Percentiles rank a stretch among this genome's conserved stretches.
phyloP scores from a whole-genome alignment of 2,113 vertebrate species.

The Hemichromis elongatus region DNA sequence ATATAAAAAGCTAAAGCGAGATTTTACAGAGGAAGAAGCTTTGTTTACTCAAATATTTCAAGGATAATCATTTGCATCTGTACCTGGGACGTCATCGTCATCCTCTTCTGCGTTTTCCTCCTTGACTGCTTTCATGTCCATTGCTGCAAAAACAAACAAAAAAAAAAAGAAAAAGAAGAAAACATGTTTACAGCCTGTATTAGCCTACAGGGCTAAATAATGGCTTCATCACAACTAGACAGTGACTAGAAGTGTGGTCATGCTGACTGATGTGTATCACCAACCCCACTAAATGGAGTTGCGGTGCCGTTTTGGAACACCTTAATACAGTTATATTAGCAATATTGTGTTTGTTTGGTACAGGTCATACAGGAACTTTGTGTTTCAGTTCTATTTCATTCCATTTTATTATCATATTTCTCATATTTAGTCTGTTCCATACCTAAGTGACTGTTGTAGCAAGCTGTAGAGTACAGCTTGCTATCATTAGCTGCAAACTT shows the following conservation, averaged over 20 bases:
- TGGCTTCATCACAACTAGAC: neutral
- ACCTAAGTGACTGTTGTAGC: neutral
- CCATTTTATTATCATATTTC: neutral
- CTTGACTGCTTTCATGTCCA: conserved; percentile 92
- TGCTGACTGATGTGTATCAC: rapidly evolving
- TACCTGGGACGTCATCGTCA: conserved; percentile 98
- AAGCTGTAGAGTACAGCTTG: neutral
- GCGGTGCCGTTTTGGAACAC: neutral
- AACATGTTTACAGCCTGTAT: neutral
- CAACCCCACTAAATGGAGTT: neutral
- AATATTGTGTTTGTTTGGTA: neutral
- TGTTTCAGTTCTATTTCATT: neutral
- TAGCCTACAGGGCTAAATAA: neutral
- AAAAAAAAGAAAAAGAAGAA: neutral
- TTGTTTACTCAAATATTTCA: neutral
- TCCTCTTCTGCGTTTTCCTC: conserved; percentile 95
- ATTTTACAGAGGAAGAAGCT: neutral
- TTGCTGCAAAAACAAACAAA: conserved; percentile 38
- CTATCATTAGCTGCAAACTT: neutral
- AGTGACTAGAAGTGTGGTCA: neutral
- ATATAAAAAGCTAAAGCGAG: neutral
- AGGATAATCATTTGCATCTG: neutral
- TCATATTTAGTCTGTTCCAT: neutral
- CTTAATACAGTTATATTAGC: neutral
- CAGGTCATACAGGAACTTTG: neutral